phyloP scores from a whole-genome alignment of 2,888 invertebrate genomes.

The Oconnorella tubifera region DNA sequence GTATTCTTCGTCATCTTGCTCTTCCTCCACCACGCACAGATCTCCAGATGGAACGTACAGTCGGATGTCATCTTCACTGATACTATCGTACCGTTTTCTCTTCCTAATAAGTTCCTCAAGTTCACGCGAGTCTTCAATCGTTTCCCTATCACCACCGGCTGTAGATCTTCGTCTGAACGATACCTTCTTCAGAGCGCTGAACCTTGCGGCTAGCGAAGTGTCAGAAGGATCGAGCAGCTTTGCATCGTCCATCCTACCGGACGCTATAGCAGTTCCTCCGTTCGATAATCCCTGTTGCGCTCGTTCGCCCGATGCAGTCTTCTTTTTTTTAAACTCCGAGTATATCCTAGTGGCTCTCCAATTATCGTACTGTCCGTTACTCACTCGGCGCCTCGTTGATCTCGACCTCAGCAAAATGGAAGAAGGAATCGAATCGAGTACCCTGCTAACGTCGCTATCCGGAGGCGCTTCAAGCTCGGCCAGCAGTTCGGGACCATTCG shows the following conservation, averaged over 20 bases:
- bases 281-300: not conserved
- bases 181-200: not conserved
- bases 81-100: constrained; percentile 12
- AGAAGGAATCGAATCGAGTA: constrained; percentile 14
- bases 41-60: not conserved
- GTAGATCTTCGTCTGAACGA: not conserved
- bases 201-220: not conserved
- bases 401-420: constrained; percentile 6
- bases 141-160: not conserved
- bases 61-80: constrained; percentile 12
- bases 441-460: constrained; percentile 19
- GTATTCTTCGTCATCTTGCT: constrained; percentile 13
- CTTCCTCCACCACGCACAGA: constrained; percentile 7
- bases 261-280: not conserved
- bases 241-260: not conserved
- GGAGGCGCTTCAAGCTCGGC: constrained; percentile 23
- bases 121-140: not conserved
- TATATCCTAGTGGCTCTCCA: too few species aligned
- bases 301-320: too few species aligned
- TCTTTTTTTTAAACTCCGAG: too few species aligned
- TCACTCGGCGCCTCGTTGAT: not conserved
- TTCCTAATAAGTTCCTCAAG: not conserved
- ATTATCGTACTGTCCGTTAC: constrained; percentile 13
- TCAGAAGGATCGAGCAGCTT: not conserved
- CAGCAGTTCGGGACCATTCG: constrained; percentile 28